A percentile compares a stretch with the other conserved stretches of the same genome.
Evolutionary conservation across 2,113 vertebrate species (phyloP).

Genomic region (Leptodactylus fuscus): DNA sequence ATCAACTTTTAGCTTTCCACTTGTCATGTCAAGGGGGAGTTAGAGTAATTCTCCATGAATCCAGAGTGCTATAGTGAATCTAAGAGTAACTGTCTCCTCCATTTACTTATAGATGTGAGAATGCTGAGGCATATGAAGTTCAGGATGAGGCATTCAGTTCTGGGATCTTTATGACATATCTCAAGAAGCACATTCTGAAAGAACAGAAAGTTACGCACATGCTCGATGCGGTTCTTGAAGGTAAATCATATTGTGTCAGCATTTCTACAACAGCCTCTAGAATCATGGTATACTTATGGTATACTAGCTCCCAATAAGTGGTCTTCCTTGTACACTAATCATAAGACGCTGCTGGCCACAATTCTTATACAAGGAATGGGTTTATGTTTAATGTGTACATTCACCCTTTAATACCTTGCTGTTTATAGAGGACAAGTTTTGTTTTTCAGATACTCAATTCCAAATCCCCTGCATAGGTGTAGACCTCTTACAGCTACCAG

Average conservation of each 20-base stretch:
- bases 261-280: no score
- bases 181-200: constrained; percentile 83
- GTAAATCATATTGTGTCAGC: constrained; percentile 65
- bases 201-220: constrained; percentile 83
- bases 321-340: no score
- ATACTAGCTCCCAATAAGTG: background rate
- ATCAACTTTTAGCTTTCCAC: background rate
- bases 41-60: background rate
- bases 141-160: constrained; percentile 85
- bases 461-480: no score
- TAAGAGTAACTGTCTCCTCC: background rate
- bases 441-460: no score
- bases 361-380: no score
- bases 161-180: constrained; percentile 88
- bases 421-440: no score
- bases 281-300: background rate
- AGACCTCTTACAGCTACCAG: no score
- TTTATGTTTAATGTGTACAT: no score
- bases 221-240: constrained; percentile 85
- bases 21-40: background rate
- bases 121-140: constrained; percentile 86
- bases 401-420: no score
- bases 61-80: background rate
- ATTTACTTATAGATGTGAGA: constrained; percentile 76
- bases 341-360: background rate